Base-by-base conservation (phyloP, 2,113 vertebrate species). In the Pan paniscus region DNA sequence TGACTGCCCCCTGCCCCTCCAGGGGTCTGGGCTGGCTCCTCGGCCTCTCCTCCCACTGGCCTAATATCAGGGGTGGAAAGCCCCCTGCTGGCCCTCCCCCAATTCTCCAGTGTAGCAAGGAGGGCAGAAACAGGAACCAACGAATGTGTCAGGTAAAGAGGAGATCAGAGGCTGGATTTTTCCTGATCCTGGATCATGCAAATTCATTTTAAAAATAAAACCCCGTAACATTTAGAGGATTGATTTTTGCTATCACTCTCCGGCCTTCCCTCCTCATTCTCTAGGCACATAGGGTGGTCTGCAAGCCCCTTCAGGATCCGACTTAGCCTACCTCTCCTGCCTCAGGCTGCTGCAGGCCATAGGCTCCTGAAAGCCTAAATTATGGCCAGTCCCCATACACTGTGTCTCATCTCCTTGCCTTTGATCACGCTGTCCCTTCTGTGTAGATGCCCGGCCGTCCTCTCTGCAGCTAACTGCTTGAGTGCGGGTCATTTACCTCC, bases 111-210 rank as follows among this genome's bases (percentile, higher is more conserved):
- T 0, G 6, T 1, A 64, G 27, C 12, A 30, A 64, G n/a, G 13
- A 68, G 17, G 75, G 25, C 64, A 92, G 80, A 83, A 94, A 79
- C 12, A 52, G 57, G 61, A 64, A 32, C 27, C 23, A 73, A 72
- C 4, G 0, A 35, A 27, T 0, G 8, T 5, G 38, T 73, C 59
- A 13, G 48, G 50, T 16, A 18, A 84, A 55, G 40, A 2, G 32
- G 27, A 27, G 30, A 40, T 48, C 55, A 23, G 22, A 83, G 68
- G 61, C 52, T 52, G 8, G 7, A n/a, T 30, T 40, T 38, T 40
- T 48, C 67, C 70, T 64, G 72, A 85, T 48, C 72, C 78, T 82
- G 59, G 43, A 81, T 89, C 43, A 52, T 2, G 38, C 61, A 27
- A 43, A 23, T 59, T 89, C 8, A 10, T 30, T 22, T 81, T 25